A percentile compares a stretch with the other conserved stretches of the same genome.
Evolutionary conservation across 2,113 vertebrate species (phyloP).

Genomic region (Ophthalmolycus amberensis): DNA sequence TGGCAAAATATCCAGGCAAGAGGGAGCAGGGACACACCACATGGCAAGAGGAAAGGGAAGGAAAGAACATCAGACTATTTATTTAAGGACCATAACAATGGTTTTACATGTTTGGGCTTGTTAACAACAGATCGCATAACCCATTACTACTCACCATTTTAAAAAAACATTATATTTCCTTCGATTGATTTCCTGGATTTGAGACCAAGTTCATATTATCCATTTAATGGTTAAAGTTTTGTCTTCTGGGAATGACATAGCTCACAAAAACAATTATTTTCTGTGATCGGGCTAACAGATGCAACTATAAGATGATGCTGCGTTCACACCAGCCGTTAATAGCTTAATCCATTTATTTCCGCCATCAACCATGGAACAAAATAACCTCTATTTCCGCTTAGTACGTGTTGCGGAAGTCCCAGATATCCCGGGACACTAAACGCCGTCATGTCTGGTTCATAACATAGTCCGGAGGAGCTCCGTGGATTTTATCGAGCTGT

Average conservation of each 20-base stretch:
- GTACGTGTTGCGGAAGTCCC: no score
- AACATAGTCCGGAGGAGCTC: no score
- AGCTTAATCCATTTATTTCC: no score
- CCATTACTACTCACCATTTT: not conserved
- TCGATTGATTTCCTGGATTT: not conserved
- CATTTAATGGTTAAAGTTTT: not conserved
- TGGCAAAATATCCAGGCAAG: no score
- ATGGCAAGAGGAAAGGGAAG: not conserved
- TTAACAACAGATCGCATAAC: not conserved
- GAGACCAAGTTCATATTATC: not conserved
- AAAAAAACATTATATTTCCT: not conserved
- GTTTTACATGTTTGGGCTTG: not conserved
- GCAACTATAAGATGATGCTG: not conserved
- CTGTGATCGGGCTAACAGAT: not conserved
- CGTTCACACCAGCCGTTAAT: no score
- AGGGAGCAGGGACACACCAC: slow-evolving; percentile 34
- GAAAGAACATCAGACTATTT: not conserved
- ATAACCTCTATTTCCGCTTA: no score
- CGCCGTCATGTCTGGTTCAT: no score
- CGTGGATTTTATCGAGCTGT: no score
- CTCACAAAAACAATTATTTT: not conserved
- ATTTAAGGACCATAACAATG: not conserved
- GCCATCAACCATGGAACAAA: no score
- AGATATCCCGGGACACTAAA: no score
- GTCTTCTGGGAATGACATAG: no score